Evolutionary conservation across 2,888 invertebrate species (phyloP), one percentile per base, ranked within the genome.

Genomic region (Erebia palarica): DNA sequence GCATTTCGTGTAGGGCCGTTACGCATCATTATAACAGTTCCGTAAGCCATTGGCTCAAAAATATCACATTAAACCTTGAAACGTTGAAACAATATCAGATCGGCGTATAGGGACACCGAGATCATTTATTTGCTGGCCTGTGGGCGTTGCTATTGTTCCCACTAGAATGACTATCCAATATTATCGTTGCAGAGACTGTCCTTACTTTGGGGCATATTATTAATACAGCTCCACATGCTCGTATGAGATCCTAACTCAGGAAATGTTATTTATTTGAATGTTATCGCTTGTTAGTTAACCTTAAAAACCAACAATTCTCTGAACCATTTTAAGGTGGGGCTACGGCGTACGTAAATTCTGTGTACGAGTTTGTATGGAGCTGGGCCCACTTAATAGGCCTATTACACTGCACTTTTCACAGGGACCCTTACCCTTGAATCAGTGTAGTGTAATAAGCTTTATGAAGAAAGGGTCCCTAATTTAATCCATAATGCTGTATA

Each of bases 91-190:
- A 68, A 70, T 72, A 69, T 44, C 71, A 51, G 69, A 78, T 77
- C 75, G 74, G 76, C 71, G 75, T 74, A 36, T 5, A 68, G 71
- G 75, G 75, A 76, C 76, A 74, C 63, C 70, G 71, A 65, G 74
- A 76, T 77, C 83, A 82, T 87, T 85, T 85, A 86, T 86, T 82
- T 78, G 77, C 79, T 77, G 65, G 77, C 79, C 77, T 76, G 78
- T 87, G 88, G 87, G 86, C 83, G 88, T 79, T 75, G 78, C 86
- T 84, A 80, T 82, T 81, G 82, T 80, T 79, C 80, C 76, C 78
- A 78, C 67, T 67, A 67, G 67, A 27, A 27, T 60, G 58, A 67
- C 59, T 58, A 60, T 36, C 10, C 51, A 59, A 36, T 51, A 59
- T 67, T 44, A 63, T 9, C 21, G 21, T 49, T 21, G 21, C 47